A percentile compares a stretch with the other conserved stretches of the same genome.
Evolutionary conservation across 2,113 vertebrate species (phyloP).

Genomic region (Phainopepla nitens): DNA sequence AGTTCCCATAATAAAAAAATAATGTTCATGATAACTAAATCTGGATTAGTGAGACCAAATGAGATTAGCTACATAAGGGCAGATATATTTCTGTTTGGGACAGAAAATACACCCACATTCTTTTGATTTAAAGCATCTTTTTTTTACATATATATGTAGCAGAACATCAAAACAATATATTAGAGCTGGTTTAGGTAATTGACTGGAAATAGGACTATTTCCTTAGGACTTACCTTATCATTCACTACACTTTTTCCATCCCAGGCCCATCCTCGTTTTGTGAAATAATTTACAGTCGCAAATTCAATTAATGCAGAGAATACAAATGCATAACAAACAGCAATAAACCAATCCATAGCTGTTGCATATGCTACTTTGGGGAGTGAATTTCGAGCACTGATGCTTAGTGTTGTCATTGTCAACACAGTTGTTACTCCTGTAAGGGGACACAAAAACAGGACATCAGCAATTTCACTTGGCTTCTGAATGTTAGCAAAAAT

Average conservation of each 20-base stretch:
- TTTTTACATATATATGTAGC: background rate
- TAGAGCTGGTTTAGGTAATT: background rate
- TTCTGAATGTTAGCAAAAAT: background rate
- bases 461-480: background rate
- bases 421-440: constrained; percentile 95
- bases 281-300: constrained; percentile 99
- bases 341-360: constrained; percentile 99
- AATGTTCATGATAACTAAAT: background rate
- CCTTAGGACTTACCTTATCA: constrained; percentile 87
- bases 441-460: background rate
- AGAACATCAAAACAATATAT: background rate
- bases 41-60: background rate
- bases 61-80: background rate
- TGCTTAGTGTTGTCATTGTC: constrained; percentile 96
- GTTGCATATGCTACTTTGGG: constrained; percentile 98
- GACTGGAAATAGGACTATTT: background rate
- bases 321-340: constrained; percentile 97
- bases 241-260: constrained; percentile 96
- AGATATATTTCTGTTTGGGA: background rate
- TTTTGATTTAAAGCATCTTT: background rate
- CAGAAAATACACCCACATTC: background rate
- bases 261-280: constrained; percentile 98
- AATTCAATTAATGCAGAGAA: constrained; percentile 98
- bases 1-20: background rate
- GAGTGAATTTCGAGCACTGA: constrained; percentile 94